Evolutionary conservation across 1,140 invertebrate genomes (phyloP).

Genomic region (Drosophila setifemur): DNA sequence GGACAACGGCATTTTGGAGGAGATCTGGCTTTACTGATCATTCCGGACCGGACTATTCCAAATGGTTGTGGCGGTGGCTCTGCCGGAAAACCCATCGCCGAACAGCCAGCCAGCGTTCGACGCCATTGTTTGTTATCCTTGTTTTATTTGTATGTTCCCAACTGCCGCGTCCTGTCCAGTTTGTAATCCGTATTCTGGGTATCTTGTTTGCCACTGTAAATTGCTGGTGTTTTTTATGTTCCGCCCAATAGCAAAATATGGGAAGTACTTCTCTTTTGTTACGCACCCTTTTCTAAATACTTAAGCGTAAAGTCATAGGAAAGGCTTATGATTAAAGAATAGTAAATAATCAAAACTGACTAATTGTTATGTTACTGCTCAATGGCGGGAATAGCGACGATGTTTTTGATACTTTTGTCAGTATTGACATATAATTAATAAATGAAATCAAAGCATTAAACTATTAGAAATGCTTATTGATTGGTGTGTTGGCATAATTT

Average conservation of each 20-base stretch:
- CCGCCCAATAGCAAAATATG: conserved; percentile 13
- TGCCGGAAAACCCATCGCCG: no score
- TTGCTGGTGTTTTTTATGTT: conserved; percentile 19
- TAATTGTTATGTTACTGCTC: not conserved
- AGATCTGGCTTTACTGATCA: conserved; percentile 86
- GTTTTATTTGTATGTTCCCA: conserved; percentile 23
- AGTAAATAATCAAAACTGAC: conserved; percentile 7
- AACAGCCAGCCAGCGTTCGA: conserved; percentile 1
- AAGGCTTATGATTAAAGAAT: conserved; percentile 39
- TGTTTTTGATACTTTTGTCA: no score
- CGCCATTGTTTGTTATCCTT: conserved; percentile 37
- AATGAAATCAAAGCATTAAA: no score
- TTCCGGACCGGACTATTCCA: conserved; percentile 38
- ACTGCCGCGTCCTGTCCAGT: not conserved
- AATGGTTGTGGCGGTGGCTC: no score
- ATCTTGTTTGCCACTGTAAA: conserved; percentile 22
- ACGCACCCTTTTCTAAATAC: conserved; percentile 31
- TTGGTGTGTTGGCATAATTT: no score
- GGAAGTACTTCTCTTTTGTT: conserved; percentile 2
- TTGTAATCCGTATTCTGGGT: not conserved
- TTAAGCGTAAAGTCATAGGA: conserved; percentile 24
- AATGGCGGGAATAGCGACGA: not conserved
- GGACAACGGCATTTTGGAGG: conserved; percentile 89
- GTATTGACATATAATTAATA: no score
- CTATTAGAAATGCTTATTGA: no score